Percentiles rank a stretch among this genome's conserved stretches.
phyloP scores from a whole-genome alignment of 2,797 vertebrate genomes.

The Tapirus indicus region DNA sequence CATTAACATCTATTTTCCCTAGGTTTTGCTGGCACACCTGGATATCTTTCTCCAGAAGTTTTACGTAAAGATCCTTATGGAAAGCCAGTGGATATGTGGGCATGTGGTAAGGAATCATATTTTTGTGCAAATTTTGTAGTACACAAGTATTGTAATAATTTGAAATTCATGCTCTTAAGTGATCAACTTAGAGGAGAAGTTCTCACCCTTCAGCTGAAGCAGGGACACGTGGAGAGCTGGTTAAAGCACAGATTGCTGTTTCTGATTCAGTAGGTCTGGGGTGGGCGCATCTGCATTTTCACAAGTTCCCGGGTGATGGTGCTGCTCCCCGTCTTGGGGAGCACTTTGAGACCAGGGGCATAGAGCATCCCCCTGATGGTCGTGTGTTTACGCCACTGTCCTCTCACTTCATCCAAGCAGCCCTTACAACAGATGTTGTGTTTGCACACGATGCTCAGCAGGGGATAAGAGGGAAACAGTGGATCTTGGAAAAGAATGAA shows the following conservation, averaged over 20 bases:
- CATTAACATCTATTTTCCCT: conserved; percentile 58
- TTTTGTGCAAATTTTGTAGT: neutral
- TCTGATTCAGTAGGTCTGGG: neutral
- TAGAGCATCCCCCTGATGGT: rapidly evolving
- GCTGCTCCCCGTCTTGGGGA: neutral
- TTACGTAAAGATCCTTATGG: conserved; percentile 98
- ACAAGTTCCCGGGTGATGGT: neutral
- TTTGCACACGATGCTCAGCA: neutral
- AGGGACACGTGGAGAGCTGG: neutral
- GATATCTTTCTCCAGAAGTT: conserved; percentile 98
- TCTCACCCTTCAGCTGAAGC: neutral
- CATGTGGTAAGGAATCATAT: conserved; percentile 93
- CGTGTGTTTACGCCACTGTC: neutral
- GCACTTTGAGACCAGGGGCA: neutral
- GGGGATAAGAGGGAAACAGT: neutral
- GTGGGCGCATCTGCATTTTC: neutral
- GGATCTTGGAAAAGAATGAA: neutral
- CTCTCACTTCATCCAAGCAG: neutral
- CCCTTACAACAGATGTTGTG: neutral
- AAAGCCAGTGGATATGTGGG: conserved; percentile 99
- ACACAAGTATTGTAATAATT: neutral
- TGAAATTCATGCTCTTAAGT: neutral
- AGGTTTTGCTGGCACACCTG: conserved; percentile 98
- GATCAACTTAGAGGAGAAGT: neutral
- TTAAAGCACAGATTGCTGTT: neutral